Evolutionary conservation across 2,888 invertebrate species (phyloP).

Genomic region (Ochropleura leucogaster): DNA sequence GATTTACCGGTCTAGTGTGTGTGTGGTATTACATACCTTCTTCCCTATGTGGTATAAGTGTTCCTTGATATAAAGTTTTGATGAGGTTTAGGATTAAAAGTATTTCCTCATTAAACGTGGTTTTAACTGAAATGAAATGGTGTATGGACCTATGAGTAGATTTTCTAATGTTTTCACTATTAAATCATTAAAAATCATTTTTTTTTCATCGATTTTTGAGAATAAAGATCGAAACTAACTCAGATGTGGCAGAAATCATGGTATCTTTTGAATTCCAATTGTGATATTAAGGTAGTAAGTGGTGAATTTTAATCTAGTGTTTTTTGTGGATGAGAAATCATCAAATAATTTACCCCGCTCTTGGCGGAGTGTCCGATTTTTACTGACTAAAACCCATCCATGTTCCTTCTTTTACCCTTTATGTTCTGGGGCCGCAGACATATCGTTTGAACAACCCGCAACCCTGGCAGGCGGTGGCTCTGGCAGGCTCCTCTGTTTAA

Average conservation of each 20-base stretch:
- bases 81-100: not conserved
- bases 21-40: constrained; percentile 16
- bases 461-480: no score
- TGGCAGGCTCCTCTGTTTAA: no score
- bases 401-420: no score
- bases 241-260: not conserved
- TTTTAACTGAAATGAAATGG: not conserved
- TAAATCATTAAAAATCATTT: not conserved
- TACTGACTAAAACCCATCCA: no score
- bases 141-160: not conserved
- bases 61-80: not conserved
- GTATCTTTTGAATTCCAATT: not conserved
- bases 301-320: not conserved
- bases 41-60: not conserved
- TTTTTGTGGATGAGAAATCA: no score
- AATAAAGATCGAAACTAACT: not conserved
- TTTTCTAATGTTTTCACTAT: not conserved
- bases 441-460: no score
- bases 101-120: not conserved
- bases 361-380: no score
- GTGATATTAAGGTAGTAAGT: not conserved
- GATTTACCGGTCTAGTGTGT: constrained; percentile 12
- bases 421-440: no score
- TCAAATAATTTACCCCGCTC: no score
- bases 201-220: not conserved